Conservation (phyloP, 1,140 invertebrate genomes). For the Heterodera carotae region DNA sequence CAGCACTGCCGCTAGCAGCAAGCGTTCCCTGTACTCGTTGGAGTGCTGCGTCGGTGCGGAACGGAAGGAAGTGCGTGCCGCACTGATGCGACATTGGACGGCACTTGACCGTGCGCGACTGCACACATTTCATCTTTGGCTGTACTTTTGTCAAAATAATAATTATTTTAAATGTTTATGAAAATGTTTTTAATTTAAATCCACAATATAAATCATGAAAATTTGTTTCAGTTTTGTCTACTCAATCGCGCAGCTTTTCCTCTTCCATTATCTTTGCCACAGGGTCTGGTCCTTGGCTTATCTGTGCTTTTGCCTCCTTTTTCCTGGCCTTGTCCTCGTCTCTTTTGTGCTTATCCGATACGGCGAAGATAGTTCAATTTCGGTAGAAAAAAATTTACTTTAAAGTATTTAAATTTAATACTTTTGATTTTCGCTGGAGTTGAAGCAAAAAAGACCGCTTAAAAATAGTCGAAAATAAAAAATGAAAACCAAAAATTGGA, state of each 20-base stretch:
- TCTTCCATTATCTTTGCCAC: constrained; percentile 61
- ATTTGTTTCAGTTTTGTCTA: constrained; percentile 45
- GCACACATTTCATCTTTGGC: constrained; percentile 65
- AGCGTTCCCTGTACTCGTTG: constrained; percentile 9
- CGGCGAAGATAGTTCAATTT: constrained; percentile 46
- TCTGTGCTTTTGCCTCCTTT: constrained; percentile 49
- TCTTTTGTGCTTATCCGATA: constrained; percentile 60
- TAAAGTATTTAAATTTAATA: too few relatives aligned
- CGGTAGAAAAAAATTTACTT: background rate
- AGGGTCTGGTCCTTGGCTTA: constrained; percentile 49
- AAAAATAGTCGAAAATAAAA: too few relatives aligned
- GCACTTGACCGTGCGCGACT: constrained; percentile 58
- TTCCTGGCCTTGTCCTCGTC: constrained; percentile 51
- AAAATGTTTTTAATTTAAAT: background rate
- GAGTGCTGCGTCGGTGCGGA: constrained; percentile 8
- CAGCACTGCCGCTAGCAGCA: background rate
- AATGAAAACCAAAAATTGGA: too few relatives aligned
- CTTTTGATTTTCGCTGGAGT: too few relatives aligned
- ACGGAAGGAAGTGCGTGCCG: constrained; percentile 7
- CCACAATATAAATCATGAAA: background rate
- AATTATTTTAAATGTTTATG: too few relatives aligned
- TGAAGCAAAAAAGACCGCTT: too few relatives aligned
- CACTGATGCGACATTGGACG: constrained; percentile 14
- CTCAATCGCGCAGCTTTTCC: constrained; percentile 59
- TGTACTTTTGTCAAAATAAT: constrained; percentile 24